Percentiles rank a stretch among this genome's conserved stretches.
Evolutionary conservation across 2,888 invertebrate species (phyloP).

Genomic region (Galerucella pusilla): DNA sequence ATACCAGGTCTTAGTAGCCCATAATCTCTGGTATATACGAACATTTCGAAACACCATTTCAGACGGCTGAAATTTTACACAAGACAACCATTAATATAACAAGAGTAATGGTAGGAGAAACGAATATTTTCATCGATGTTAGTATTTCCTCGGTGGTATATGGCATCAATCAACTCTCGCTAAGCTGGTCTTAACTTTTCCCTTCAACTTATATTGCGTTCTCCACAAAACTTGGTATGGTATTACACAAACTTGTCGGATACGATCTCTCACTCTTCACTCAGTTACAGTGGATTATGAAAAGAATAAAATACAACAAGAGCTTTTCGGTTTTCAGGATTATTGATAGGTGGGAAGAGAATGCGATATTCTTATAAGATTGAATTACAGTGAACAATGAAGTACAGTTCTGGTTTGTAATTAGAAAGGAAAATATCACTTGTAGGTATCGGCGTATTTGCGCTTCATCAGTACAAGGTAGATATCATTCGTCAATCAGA

Average conservation of each 20-base stretch:
- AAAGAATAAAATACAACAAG: not conserved
- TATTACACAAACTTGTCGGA: constrained; percentile 3
- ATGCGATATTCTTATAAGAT: too few species aligned
- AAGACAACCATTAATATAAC: not conserved
- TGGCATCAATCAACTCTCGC: constrained; percentile 13
- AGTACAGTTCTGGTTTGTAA: too few species aligned
- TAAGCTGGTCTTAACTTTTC: constrained; percentile 19
- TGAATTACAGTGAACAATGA: too few species aligned
- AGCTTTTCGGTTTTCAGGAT: too few species aligned
- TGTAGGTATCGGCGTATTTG: too few species aligned
- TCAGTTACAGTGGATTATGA: not conserved
- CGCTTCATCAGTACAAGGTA: too few species aligned
- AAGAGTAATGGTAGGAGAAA: not conserved
- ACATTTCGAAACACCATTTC: not conserved
- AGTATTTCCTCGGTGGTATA: constrained; percentile 5
- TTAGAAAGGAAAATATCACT: too few species aligned
- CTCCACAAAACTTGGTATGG: constrained; percentile 5
- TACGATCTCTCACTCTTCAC: not conserved
- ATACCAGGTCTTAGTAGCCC: too few species aligned
- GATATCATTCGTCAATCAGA: too few species aligned
- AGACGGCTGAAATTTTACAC: constrained; percentile 4
- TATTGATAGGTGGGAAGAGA: too few species aligned
- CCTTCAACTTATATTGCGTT: constrained; percentile 12
- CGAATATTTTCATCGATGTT: constrained; percentile 18
- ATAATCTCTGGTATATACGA: too few species aligned